A percentile compares a stretch with the other conserved stretches of the same genome.
phyloP scores from a whole-genome alignment of 2,888 invertebrate genomes.

The Agonopterix heracliana region DNA sequence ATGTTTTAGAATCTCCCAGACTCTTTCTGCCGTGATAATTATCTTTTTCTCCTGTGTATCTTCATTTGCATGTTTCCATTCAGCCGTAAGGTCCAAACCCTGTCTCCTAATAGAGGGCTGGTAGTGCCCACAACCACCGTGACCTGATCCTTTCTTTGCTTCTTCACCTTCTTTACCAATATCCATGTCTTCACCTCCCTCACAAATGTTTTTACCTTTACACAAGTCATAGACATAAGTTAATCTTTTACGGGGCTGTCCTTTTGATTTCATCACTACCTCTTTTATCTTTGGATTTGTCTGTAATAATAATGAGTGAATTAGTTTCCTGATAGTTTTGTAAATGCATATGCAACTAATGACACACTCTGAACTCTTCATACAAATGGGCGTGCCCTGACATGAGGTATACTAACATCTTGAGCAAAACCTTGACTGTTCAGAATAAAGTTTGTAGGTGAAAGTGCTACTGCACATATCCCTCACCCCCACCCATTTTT shows the following conservation, averaged over 20 bases:
- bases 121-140: conserved; percentile 98
- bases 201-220: conserved; percentile 98
- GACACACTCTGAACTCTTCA: too few relatives aligned
- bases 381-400: too few relatives aligned
- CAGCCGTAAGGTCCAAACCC: conserved; percentile 95
- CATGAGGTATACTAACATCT: too few relatives aligned
- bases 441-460: too few relatives aligned
- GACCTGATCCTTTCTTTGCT: conserved; percentile 77
- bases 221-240: conserved; percentile 98
- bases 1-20: conserved; percentile 97
- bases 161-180: conserved; percentile 86
- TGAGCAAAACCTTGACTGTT: too few relatives aligned
- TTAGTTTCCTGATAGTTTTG: too few relatives aligned
- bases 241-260: conserved; percentile 95
- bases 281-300: conserved; percentile 95
- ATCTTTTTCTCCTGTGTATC: conserved; percentile 99
- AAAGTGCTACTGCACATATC: too few relatives aligned
- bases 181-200: conserved; percentile 99
- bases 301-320: conserved; percentile 56
- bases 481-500: too few relatives aligned
- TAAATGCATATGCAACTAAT: too few relatives aligned
- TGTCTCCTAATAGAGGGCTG: conserved; percentile 94
- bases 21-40: conserved; percentile 93
- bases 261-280: conserved; percentile 96
- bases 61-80: conserved; percentile 99